Evolutionary conservation across 2,888 invertebrate species (phyloP).

Genomic region (Homarus gammarus): DNA sequence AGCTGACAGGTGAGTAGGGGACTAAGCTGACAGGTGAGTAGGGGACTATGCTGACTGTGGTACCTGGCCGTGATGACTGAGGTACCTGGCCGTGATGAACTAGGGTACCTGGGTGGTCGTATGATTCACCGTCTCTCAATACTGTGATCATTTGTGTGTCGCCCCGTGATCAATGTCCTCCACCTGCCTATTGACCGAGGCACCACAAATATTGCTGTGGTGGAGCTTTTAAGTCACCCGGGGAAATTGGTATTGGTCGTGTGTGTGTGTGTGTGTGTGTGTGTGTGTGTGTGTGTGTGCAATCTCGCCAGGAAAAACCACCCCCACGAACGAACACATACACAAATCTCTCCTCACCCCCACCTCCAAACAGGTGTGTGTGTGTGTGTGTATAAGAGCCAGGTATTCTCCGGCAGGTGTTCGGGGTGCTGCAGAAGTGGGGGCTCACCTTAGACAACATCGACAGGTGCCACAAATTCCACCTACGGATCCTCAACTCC

Average conservation of each 20-base stretch:
- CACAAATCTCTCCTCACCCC: neutral
- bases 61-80: neutral
- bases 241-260: neutral
- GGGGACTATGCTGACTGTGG: too few relatives aligned
- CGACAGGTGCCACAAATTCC: constrained; percentile 27
- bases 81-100: too few relatives aligned
- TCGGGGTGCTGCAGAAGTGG: constrained; percentile 53
- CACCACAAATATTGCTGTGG: neutral
- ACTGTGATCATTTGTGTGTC: neutral
- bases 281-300: neutral
- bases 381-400: neutral
- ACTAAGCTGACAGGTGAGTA: neutral
- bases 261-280: neutral
- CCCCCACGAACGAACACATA: neutral
- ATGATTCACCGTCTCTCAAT: neutral
- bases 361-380: too few relatives aligned
- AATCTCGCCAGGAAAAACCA: too few relatives aligned
- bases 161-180: neutral
- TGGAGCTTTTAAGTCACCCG: neutral
- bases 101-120: too few relatives aligned
- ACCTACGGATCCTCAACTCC: constrained; percentile 53
- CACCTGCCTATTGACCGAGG: neutral
- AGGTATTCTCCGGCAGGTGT: constrained; percentile 26
- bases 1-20: constrained; percentile 77
- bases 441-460: constrained; percentile 36